Conservation (phyloP, 1,140 invertebrate genomes). For the Cyrtorhinus lividipennis region DNA sequence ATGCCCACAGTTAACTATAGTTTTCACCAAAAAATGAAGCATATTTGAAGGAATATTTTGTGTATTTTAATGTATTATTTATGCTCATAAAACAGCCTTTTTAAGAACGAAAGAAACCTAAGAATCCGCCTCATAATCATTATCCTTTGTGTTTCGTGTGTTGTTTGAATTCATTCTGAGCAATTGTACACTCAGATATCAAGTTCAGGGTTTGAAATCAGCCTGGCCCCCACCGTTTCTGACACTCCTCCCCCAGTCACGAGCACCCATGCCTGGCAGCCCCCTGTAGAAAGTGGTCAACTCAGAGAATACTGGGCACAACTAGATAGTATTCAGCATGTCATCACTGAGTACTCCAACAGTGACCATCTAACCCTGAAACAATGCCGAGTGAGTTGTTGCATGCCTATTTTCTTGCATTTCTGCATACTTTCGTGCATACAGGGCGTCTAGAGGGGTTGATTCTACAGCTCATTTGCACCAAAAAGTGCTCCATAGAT, state of each 20-base stretch:
- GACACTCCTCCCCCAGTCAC: constrained; percentile 28
- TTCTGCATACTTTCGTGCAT: constrained; percentile 4
- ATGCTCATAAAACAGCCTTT: too few relatives aligned
- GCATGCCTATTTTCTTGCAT: too few relatives aligned
- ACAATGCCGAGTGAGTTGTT: constrained; percentile 9
- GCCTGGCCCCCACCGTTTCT: constrained; percentile 31
- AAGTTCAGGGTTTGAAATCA: constrained; percentile 44
- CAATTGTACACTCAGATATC: constrained; percentile 41
- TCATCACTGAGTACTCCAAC: neutral
- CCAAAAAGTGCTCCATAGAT: neutral
- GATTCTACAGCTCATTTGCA: too few relatives aligned
- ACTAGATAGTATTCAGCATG: constrained; percentile 17
- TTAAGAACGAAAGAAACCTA: too few relatives aligned
- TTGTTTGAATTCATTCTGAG: too few relatives aligned
- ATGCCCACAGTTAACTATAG: too few relatives aligned
- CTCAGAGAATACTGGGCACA: constrained; percentile 12
- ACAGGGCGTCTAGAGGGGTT: too few relatives aligned
- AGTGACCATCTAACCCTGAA: neutral
- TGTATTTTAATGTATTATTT: too few relatives aligned
- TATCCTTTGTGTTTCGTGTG: too few relatives aligned
- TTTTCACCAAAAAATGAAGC: too few relatives aligned
- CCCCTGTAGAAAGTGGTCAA: constrained; percentile 15
- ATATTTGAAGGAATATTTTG: too few relatives aligned
- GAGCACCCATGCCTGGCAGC: constrained; percentile 25
- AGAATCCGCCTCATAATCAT: too few relatives aligned